Evolutionary conservation across 2,797 vertebrate species (phyloP).

Genomic region (Eospalax fontanierii): DNA sequence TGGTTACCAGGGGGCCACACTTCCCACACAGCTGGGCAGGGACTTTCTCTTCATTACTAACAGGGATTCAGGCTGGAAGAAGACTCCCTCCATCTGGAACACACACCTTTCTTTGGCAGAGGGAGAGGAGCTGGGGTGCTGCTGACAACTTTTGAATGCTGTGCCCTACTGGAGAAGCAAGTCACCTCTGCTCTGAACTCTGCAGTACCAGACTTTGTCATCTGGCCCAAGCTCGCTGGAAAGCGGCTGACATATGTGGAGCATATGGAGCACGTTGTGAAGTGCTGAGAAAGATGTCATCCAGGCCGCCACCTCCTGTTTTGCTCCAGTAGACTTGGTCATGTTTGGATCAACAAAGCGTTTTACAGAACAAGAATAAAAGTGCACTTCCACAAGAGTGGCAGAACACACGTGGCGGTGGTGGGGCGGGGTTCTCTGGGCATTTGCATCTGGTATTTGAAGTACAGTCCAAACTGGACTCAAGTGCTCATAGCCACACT

Average conservation of each 20-base stretch:
- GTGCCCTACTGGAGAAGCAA: background rate
- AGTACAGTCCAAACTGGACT: background rate
- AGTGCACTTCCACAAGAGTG: background rate
- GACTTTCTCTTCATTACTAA: fast-evolving
- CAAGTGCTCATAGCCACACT: background rate
- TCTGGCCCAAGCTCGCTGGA: background rate
- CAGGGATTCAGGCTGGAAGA: fast-evolving
- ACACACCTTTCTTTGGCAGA: background rate
- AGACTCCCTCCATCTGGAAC: background rate
- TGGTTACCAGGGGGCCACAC: background rate
- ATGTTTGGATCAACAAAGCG: background rate
- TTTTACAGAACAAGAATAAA: background rate
- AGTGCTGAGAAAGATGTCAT: background rate
- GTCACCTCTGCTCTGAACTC: background rate
- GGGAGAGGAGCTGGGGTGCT: background rate
- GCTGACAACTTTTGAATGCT: background rate
- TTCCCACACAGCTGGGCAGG: background rate
- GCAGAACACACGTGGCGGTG: background rate
- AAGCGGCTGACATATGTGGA: background rate
- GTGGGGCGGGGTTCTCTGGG: fast-evolving
- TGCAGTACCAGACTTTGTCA: background rate
- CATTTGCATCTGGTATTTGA: background rate
- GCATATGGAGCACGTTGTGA: background rate
- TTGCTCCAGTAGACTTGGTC: background rate
- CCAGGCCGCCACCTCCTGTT: background rate